These are phyloP conservation scores for Epinephelus moara DNA, from an alignment of 2,113 vertebrate genomes.

Conservation along the genomic window DNA sequence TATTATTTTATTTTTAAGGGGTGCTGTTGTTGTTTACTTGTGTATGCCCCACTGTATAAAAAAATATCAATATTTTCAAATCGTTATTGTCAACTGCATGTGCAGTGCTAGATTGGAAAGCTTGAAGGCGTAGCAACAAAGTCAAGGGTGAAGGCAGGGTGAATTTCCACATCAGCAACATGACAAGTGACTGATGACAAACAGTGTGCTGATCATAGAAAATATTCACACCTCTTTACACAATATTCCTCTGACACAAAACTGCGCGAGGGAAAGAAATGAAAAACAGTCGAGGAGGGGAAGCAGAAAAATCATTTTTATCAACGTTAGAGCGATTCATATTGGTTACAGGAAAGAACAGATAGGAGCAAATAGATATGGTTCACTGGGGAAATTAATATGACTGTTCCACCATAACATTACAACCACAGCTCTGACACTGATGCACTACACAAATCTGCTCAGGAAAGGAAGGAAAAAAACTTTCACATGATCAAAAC, in stretches of 20 bases:
- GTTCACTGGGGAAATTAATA: constrained; percentile 51
- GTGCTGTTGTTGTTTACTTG: neutral
- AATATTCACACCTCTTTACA: neutral
- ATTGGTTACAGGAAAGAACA: constrained; percentile 21
- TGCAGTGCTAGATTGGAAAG: neutral
- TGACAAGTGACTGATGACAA: neutral
- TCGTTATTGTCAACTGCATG: neutral
- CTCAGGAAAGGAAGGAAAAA: neutral
- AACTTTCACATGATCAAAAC: neutral
- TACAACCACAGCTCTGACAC: constrained; percentile 10
- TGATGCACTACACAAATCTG: neutral
- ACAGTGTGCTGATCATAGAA: neutral
- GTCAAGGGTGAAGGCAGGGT: neutral
- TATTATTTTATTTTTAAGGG: neutral
- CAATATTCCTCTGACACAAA: neutral
- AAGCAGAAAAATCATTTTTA: neutral
- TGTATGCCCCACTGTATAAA: neutral
- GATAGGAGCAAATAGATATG: constrained; percentile 23
- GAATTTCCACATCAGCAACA: neutral
- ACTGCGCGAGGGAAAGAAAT: neutral
- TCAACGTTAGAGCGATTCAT: constrained; percentile 1
- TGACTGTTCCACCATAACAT: constrained; percentile 10
- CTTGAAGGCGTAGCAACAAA: neutral
- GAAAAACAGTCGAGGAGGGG: neutral
- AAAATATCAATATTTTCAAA: neutral